Percentiles rank a stretch among this genome's conserved stretches.
Evolutionary conservation across 1,140 invertebrate species (phyloP).

Genomic region (Aleiodes sp.): DNA sequence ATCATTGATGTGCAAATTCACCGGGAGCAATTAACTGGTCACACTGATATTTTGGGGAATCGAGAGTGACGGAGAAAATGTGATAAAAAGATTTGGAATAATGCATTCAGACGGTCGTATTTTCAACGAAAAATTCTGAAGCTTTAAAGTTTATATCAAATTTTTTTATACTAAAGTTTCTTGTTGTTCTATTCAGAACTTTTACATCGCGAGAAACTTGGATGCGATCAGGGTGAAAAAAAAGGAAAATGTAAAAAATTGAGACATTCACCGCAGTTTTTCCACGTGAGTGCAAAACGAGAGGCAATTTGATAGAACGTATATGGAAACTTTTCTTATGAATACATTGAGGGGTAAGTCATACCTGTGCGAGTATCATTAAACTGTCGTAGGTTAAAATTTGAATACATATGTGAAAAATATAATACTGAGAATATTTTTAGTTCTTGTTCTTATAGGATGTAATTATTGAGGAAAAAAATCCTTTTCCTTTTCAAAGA

Average conservation of each 20-base stretch:
- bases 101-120: not conserved
- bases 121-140: not conserved
- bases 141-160: not conserved
- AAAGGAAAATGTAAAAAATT: too few species aligned
- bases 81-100: not conserved
- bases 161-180: not conserved
- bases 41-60: too few species aligned
- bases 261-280: not conserved
- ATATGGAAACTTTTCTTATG: not conserved
- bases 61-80: not conserved
- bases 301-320: not conserved
- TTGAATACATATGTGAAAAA: too few species aligned
- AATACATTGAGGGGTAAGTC: too few species aligned
- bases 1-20: not conserved
- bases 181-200: not conserved
- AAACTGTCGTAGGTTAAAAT: too few species aligned
- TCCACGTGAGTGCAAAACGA: not conserved
- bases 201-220: not conserved
- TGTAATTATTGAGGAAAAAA: too few species aligned
- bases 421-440: too few species aligned
- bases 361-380: too few species aligned
- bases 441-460: too few species aligned
- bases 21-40: not conserved
- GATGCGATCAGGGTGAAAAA: not conserved
- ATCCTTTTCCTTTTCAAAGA: too few species aligned